These are phyloP conservation scores for Pyrrhia umbra DNA, from an alignment of 2,888 invertebrate species.

Conservation along the genomic window DNA sequence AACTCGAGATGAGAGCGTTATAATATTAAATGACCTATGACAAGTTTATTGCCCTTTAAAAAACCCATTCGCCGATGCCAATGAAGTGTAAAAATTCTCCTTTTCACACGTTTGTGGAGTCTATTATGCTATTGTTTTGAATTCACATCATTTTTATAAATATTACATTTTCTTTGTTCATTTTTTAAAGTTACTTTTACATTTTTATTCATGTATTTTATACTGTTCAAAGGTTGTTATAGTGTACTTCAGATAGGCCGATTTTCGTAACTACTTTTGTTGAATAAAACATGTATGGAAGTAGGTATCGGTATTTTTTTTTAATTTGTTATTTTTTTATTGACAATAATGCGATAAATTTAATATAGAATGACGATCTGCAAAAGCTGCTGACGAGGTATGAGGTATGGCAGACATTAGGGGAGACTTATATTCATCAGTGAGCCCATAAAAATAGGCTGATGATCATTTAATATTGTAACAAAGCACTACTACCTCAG, in stretches of 20 bases:
- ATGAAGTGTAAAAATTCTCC: conserved; percentile 56
- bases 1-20: conserved; percentile 53
- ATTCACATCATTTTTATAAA: conserved; percentile 25
- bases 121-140: conserved; percentile 47
- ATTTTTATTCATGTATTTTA: not conserved
- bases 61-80: conserved; percentile 57
- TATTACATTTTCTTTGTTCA: conserved; percentile 29
- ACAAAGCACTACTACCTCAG: not conserved
- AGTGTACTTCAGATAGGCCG: not conserved
- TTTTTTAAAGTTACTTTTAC: not conserved
- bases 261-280: too few relatives aligned
- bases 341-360: too few relatives aligned
- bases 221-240: not conserved
- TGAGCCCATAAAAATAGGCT: too few relatives aligned
- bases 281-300: too few relatives aligned
- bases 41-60: conserved; percentile 62
- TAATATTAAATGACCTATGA: conserved; percentile 60
- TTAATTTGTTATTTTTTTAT: too few relatives aligned
- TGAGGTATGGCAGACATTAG: too few relatives aligned
- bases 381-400: too few relatives aligned
- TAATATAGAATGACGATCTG: too few relatives aligned
- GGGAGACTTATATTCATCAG: too few relatives aligned
- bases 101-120: conserved; percentile 45
- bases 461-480: too few relatives aligned
- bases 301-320: too few relatives aligned